These are phyloP conservation scores for Drosophila micromelanica DNA, from an alignment of 1,140 invertebrate species.

Conservation along the genomic window DNA sequence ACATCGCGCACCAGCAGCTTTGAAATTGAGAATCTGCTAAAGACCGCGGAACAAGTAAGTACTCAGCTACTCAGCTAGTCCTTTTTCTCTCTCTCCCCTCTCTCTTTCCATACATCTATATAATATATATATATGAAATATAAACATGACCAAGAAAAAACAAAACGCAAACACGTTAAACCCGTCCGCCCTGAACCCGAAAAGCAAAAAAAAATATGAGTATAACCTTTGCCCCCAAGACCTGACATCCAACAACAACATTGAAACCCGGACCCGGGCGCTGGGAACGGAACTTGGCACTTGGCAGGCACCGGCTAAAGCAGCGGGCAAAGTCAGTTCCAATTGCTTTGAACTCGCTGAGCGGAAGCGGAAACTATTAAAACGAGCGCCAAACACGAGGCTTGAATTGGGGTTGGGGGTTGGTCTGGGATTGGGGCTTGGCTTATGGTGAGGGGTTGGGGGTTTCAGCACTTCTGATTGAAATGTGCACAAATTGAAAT, in stretches of 20 bases:
- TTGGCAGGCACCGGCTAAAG: slow-evolving; percentile 41
- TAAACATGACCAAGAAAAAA: slow-evolving; percentile 48
- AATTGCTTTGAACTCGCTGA: slow-evolving; percentile 77
- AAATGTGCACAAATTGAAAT: slow-evolving; percentile 82
- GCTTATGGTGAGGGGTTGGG: background rate
- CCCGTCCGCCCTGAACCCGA: slow-evolving; percentile 22
- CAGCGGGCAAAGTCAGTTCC: slow-evolving; percentile 62
- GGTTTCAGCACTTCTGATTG: slow-evolving; percentile 66
- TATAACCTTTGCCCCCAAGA: slow-evolving; percentile 12
- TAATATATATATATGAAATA: slow-evolving; percentile 18
- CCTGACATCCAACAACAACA: slow-evolving; percentile 25
- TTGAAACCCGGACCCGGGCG: slow-evolving; percentile 5
- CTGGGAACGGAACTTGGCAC: slow-evolving; percentile 65
- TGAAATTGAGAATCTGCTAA: slow-evolving; percentile 95
- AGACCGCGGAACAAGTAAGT: slow-evolving; percentile 87
- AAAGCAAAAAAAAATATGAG: slow-evolving; percentile 7
- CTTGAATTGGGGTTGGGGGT: background rate
- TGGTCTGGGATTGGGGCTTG: background rate
- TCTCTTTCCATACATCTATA: background rate
- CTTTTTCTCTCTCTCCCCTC: slow-evolving; percentile 3
- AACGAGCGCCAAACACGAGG: slow-evolving; percentile 72
- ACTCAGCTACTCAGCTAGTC: slow-evolving; percentile 1
- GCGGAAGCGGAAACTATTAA: slow-evolving; percentile 82
- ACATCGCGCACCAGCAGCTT: slow-evolving; percentile 94
- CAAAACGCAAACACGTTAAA: slow-evolving; percentile 66